These are phyloP conservation scores for Patella ulyssiponensis DNA, from an alignment of 2,888 invertebrate species.

Conservation along the genomic window DNA sequence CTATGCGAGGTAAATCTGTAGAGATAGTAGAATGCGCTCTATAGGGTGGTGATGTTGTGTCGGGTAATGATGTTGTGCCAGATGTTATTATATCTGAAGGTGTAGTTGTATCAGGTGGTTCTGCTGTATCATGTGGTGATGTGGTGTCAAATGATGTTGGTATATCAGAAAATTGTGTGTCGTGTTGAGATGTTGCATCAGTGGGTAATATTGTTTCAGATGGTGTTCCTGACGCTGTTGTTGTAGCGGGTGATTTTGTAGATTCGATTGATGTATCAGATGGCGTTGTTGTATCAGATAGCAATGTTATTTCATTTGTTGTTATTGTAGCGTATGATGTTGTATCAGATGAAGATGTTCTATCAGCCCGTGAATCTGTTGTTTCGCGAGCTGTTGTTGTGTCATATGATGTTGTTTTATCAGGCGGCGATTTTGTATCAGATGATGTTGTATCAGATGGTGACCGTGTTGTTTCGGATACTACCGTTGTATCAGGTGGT, in stretches of 20 bases:
- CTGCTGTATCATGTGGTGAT: background rate
- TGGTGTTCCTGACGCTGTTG: background rate
- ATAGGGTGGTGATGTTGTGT: background rate
- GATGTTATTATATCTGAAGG: too few species aligned
- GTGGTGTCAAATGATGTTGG: background rate
- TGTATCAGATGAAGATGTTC: background rate
- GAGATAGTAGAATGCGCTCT: too few species aligned
- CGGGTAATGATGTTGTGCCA: background rate
- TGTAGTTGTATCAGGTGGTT: background rate
- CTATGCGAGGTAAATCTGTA: too few species aligned
- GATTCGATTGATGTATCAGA: background rate
- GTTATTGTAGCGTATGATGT: background rate
- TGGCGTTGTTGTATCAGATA: background rate
- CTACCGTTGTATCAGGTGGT: background rate
- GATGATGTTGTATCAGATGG: background rate
- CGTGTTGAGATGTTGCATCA: too few species aligned
- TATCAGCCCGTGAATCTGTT: background rate
- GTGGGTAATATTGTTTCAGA: background rate
- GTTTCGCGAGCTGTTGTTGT: background rate
- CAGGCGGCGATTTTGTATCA: background rate
- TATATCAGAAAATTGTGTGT: background rate
- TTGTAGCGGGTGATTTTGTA: background rate
- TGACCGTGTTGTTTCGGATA: background rate
- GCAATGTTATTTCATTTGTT: background rate
- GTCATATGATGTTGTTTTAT: background rate